Evolutionary conservation across 2,888 invertebrate genomes (phyloP), one percentile per base, ranked within the genome.

Genomic region (Plebejus anna): DNA sequence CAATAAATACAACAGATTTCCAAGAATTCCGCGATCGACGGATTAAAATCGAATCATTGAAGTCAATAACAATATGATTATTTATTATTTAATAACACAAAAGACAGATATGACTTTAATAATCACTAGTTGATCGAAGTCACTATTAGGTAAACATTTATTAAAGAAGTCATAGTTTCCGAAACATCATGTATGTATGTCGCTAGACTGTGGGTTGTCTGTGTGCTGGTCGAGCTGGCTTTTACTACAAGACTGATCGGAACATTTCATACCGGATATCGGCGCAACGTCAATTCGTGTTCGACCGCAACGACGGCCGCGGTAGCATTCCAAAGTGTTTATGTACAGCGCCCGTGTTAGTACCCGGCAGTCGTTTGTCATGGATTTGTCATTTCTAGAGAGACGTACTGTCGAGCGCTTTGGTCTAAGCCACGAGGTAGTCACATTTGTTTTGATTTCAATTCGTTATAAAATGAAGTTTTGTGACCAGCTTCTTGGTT

Each of bases 241-340:
- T 83, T 88, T n/a, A 80, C 85, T 87, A 88, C 90, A 91, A 92
- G 92, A 93, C 93, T 93, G 93, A 92, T 87, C 85, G 89, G 84
- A 86, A 90, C 89, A 88, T 89, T 87, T 89, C 90, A 89, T 87
- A 86, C 87, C 83, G 85, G 86, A 84, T 83, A 83, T 83, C 88
- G 88, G 85, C 87, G 87, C 86, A 83, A 88, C 66, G 92, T 92
- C 92, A 92, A 92, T 92, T 92, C 70, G 59, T 59, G 70, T 13
- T 13, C 4, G 42, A 38, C 47, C 47, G 76, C 38, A 70, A 57
- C 55, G 47, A 61, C 77, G 75, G 57, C 72, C 76, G 77, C 22
- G 38, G 75, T 66, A 79, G 59, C 77, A 78, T 80, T 80, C 79
- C 80, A 81, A 78, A 77, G 76, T 76, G 75, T 78, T 78, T 51